A percentile compares a stretch with the other conserved stretches of the same genome.
Conservation (phyloP, 1,140 invertebrate species). For the Hypothenemus hampei region DNA sequence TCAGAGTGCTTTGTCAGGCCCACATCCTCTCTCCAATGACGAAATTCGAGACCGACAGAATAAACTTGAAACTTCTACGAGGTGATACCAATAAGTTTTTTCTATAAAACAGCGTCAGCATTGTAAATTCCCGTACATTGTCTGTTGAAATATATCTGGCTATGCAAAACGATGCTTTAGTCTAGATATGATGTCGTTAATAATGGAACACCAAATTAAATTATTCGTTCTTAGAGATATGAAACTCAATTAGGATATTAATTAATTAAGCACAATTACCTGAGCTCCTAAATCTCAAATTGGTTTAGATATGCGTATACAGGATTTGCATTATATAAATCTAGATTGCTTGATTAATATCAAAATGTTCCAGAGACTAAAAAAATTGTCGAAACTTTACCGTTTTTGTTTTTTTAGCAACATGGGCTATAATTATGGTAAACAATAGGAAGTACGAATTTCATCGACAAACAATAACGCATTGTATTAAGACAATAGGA, state of each 20-base stretch:
- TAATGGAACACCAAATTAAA: conserved; percentile 3
- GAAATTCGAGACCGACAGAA: conserved; percentile 18
- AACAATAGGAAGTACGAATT: conserved; percentile 26
- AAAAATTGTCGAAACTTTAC: too few relatives aligned
- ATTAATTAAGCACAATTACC: conserved; percentile 13
- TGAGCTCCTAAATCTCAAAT: background rate
- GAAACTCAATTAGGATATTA: conserved; percentile 10
- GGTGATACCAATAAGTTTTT: conserved; percentile 2
- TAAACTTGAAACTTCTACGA: conserved; percentile 16
- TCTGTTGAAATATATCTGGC: background rate
- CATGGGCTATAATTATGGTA: conserved; percentile 12
- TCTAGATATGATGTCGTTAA: background rate
- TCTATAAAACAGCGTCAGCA: too few relatives aligned
- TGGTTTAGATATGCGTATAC: too few relatives aligned
- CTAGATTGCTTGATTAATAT: too few relatives aligned
- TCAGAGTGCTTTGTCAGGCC: conserved; percentile 27
- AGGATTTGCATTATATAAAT: too few relatives aligned
- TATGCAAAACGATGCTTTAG: background rate
- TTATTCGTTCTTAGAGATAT: conserved; percentile 11
- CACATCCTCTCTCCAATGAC: conserved; percentile 26
- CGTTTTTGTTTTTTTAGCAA: too few relatives aligned
- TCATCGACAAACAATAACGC: conserved; percentile 23
- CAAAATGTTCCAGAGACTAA: too few relatives aligned
- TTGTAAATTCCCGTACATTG: background rate
- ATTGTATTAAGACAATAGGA: conserved; percentile 20